phyloP scores from a whole-genome alignment of 2,113 vertebrate species.

The Labeo rohita region DNA sequence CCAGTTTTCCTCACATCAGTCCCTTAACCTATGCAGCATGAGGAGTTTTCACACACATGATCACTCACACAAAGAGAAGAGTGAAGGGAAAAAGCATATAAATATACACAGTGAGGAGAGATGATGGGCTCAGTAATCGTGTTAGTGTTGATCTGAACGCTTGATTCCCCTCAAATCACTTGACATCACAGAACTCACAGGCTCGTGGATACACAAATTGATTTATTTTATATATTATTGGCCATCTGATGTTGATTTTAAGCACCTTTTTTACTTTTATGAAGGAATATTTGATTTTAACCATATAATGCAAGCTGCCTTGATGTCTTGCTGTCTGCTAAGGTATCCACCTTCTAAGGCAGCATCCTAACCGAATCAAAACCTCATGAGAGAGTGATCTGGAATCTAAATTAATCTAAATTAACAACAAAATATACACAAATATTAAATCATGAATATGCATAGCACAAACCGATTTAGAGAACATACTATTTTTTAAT shows the following conservation, averaged over 20 bases:
- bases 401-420: too few species aligned
- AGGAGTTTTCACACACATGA: constrained; percentile 49
- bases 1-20: constrained; percentile 47
- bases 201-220: neutral
- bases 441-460: neutral
- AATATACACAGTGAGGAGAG: constrained; percentile 55
- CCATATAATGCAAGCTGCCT: neutral
- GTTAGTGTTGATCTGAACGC: constrained; percentile 53
- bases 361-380: neutral
- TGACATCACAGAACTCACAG: neutral
- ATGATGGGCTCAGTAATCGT: constrained; percentile 52
- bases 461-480: neutral
- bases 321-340: neutral
- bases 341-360: neutral
- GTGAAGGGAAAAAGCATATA: constrained; percentile 54
- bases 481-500: too few species aligned
- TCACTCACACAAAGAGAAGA: constrained; percentile 34
- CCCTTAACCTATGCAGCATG: constrained; percentile 45
- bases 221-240: neutral
- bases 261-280: neutral
- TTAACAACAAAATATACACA: neutral
- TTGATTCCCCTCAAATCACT: constrained; percentile 51
- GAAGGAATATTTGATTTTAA: neutral
- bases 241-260: neutral
- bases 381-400: too few species aligned